A percentile compares a stretch with the other conserved stretches of the same genome.
phyloP scores from a whole-genome alignment of 1,140 invertebrate genomes.

The Sycophila sp. region DNA sequence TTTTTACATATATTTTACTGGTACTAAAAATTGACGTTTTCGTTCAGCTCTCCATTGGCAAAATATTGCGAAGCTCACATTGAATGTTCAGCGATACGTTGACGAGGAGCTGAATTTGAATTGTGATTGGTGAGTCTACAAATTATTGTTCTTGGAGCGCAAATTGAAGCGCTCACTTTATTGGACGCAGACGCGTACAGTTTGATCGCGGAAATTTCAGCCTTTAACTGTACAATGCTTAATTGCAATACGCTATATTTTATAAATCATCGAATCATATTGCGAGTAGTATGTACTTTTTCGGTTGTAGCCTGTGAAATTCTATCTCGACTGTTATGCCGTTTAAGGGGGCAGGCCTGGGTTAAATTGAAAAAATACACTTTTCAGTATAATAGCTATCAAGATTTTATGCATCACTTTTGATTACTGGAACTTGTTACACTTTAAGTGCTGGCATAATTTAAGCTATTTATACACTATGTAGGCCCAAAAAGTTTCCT shows the following conservation, averaged over 20 bases:
- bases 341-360: too few species aligned
- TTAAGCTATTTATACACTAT: too few species aligned
- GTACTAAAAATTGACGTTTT: neutral
- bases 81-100: neutral
- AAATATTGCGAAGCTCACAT: neutral
- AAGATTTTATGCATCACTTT: too few species aligned
- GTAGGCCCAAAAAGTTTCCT: too few species aligned
- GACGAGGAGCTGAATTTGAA: neutral
- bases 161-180: neutral
- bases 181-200: neutral
- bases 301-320: neutral
- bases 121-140: too few species aligned
- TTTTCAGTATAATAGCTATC: too few species aligned
- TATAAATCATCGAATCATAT: too few species aligned
- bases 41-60: neutral
- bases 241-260: constrained; percentile 22
- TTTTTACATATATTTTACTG: neutral
- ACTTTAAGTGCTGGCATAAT: too few species aligned
- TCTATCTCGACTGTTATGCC: too few species aligned
- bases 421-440: too few species aligned
- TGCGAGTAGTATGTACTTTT: neutral
- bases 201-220: neutral
- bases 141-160: too few species aligned
- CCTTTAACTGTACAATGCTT: constrained; percentile 11
- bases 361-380: too few species aligned